These are phyloP conservation scores for Hemichromis elongatus DNA, from an alignment of 2,113 vertebrate species.

Conservation along the genomic window DNA sequence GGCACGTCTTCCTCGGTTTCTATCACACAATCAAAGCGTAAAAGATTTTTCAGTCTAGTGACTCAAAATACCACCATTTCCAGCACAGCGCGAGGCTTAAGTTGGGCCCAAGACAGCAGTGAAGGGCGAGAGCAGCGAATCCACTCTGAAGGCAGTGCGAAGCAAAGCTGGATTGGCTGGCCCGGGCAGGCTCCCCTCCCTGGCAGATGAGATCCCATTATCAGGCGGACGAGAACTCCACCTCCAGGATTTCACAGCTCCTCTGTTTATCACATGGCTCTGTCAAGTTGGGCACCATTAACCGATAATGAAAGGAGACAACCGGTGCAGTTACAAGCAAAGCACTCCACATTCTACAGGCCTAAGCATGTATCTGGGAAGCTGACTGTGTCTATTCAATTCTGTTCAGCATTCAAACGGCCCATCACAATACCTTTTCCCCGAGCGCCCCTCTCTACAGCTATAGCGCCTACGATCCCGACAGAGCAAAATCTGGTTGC, in stretches of 20 bases:
- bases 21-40: neutral
- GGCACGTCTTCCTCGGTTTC: neutral
- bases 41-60: neutral
- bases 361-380: conserved; percentile 84
- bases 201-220: conserved; percentile 75
- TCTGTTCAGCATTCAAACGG: conserved; percentile 71
- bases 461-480: conserved; percentile 28
- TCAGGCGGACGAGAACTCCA: conserved; percentile 78
- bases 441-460: conserved; percentile 18
- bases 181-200: conserved; percentile 47
- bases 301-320: conserved; percentile 96
- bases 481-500: conserved; percentile 33
- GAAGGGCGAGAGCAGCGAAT: conserved; percentile 50
- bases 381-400: conserved; percentile 82
- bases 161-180: conserved; percentile 59
- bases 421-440: conserved; percentile 66
- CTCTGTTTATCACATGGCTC: conserved; percentile 91
- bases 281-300: conserved; percentile 95
- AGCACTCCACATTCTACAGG: conserved; percentile 84
- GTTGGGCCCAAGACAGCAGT: conserved; percentile 31
- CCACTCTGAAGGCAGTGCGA: conserved; percentile 34
- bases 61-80: conserved; percentile 12
- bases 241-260: conserved; percentile 84
- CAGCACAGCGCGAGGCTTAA: conserved; percentile 21
- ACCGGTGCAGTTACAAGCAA: conserved; percentile 87